A percentile compares a stretch with the other conserved stretches of the same genome.
Evolutionary conservation across 2,797 vertebrate species (phyloP).

Genomic region (Peromyscus melanophrys): DNA sequence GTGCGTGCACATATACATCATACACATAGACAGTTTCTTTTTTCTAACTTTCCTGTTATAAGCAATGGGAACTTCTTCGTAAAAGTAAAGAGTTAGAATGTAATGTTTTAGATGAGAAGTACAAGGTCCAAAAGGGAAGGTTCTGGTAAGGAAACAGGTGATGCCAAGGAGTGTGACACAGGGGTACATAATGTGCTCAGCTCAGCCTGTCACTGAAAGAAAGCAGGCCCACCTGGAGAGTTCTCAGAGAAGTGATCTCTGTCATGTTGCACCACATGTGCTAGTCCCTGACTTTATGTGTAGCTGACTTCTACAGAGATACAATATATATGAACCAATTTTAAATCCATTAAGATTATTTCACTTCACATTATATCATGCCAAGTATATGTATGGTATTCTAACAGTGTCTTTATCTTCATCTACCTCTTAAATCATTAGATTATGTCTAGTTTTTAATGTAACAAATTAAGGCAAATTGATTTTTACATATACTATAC

Average conservation of each 20-base stretch:
- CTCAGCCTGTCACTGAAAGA: neutral
- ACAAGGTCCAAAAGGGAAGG: neutral
- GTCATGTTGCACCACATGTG: accelerated
- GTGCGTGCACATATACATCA: neutral
- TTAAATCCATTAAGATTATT: neutral
- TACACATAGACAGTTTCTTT: too few species aligned
- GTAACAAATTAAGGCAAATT: neutral
- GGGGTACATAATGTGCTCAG: neutral
- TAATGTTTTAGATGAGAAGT: neutral
- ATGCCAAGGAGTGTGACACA: neutral
- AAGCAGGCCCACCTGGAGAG: neutral
- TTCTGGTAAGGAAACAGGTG: accelerated
- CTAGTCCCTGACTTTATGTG: neutral
- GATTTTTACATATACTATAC: neutral
- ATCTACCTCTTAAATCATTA: neutral
- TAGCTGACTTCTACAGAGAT: neutral
- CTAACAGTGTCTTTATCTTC: neutral
- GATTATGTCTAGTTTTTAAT: neutral
- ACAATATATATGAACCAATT: too few species aligned
- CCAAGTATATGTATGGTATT: neutral
- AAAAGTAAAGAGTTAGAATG: neutral
- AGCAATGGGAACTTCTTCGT: neutral
- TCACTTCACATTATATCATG: neutral
- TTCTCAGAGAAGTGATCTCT: neutral
- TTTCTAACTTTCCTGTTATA: neutral